phyloP scores from a whole-genome alignment of 2,888 invertebrate genomes.

The Pimpla rufipes region DNA sequence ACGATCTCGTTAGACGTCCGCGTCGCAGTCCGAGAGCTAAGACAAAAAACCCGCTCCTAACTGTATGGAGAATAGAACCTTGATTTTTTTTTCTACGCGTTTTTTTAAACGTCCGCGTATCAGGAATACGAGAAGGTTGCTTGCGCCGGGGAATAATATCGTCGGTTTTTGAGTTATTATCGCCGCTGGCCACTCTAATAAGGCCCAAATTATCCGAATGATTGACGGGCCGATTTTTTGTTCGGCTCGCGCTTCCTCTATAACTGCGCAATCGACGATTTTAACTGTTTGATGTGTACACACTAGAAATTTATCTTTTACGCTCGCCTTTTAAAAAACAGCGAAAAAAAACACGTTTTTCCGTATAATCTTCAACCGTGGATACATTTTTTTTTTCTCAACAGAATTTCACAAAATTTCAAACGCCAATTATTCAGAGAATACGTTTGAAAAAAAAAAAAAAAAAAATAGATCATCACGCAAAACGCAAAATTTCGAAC shows the following conservation, averaged over 20 bases:
- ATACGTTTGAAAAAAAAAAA: background rate
- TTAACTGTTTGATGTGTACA: too few species aligned
- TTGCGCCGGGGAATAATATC: background rate
- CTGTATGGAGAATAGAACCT: background rate
- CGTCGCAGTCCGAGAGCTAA: background rate
- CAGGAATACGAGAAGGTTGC: background rate
- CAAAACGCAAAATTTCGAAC: constrained; percentile 17
- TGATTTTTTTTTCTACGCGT: background rate
- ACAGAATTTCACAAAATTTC: too few species aligned
- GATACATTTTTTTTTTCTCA: too few species aligned
- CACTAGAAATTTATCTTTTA: too few species aligned
- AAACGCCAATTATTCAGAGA: background rate
- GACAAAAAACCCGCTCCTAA: background rate
- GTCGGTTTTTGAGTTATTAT: background rate
- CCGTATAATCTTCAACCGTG: too few species aligned
- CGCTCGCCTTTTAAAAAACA: too few species aligned
- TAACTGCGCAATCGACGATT: background rate
- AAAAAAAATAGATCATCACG: background rate
- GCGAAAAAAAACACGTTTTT: too few species aligned
- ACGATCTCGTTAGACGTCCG: background rate
- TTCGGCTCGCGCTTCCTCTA: background rate
- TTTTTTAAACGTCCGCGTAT: background rate
- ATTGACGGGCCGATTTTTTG: background rate
- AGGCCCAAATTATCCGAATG: too few species aligned
- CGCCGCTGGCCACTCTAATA: background rate